Base-by-base conservation (phyloP, 2,888 invertebrate genomes). In the Hyposoter dolosus region DNA sequence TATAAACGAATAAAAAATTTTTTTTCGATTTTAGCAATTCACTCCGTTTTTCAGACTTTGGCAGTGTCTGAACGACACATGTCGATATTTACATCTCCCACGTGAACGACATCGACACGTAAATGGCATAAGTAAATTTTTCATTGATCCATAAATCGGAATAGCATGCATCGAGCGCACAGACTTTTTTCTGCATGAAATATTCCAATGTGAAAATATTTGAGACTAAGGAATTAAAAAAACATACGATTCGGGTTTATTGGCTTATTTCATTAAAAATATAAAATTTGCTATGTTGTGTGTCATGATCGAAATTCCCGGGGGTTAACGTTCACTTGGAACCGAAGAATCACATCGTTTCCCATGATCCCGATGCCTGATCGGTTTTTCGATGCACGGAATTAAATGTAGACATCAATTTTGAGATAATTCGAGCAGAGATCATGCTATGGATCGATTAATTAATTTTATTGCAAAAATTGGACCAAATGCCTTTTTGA, bases 31-130 rank as follows among this genome's bases (percentile, higher is more conserved):
- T 60, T 28, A 15, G 5, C 15, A 28, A 28, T 28, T 28, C 28
- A 28, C 28, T 28, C 1, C 4, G 28, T 28, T 28, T 60, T 60
- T 15, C 12, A 10, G 15, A 28, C 60, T 53, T 19, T 2, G 2
- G 10, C 9, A 7, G 15, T 19, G 53, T 19, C 19, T 19, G 6
- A 28, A 60, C 28, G 60, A 28, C 28, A 28, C 56, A 5, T 28
- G 56, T 60, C 60, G 60, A 60, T 60, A 60, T 60, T 60, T 9
- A 23, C 4, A 28, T 60, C 28, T 10, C n/a, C n/a, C 60, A 60
- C 15, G 60, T 60, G 10, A 28, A 60, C 60, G 5, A 28, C 28
- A 60, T 15, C 60, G 60, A 28, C 60, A 60, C 15, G 56, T 56
- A 23, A 56, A 60, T 28, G 60, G 4, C 60, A 28, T 60, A 28